Evolutionary conservation across 30 jellyfish, hydroid and myxozoan genomes (phyloP).

Genomic region (Hydra vulgaris): DNA sequence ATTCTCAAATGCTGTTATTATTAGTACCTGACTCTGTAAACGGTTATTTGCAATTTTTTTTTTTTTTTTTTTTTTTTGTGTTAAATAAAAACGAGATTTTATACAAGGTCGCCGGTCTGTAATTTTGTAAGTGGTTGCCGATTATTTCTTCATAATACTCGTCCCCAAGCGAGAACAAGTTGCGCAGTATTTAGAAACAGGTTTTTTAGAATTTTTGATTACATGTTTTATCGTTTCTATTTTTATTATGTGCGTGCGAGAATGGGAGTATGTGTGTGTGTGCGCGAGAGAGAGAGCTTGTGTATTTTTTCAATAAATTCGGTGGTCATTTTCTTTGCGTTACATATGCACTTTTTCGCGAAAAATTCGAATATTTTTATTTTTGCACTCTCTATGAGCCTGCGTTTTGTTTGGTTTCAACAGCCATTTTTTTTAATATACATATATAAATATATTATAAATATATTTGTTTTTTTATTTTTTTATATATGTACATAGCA

Average conservation of each 20-base stretch:
- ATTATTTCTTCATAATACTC: too few relatives aligned
- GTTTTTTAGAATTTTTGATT: too few relatives aligned
- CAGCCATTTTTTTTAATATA: background rate
- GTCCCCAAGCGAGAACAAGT: background rate
- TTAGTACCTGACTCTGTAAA: background rate
- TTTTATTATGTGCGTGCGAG: too few relatives aligned
- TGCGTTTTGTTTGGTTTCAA: background rate
- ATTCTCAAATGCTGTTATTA: background rate
- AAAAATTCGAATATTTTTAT: too few relatives aligned
- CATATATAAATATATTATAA: too few relatives aligned
- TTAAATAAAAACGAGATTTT: background rate
- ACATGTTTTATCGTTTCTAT: too few relatives aligned
- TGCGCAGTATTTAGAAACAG: too few relatives aligned
- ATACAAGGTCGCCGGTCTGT: background rate
- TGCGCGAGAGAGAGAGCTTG: too few relatives aligned
- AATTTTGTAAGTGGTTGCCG: background rate
- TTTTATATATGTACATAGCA: background rate
- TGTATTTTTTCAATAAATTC: too few relatives aligned
- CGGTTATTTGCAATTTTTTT: background rate
- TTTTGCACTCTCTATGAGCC: background rate
- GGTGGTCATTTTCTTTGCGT: background rate
- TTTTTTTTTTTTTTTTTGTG: background rate
- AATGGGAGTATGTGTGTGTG: too few relatives aligned
- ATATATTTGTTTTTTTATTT: background rate
- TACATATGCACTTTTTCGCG: background rate